phyloP scores from a whole-genome alignment of 2,113 vertebrate species.

The Chamaea fasciata region DNA sequence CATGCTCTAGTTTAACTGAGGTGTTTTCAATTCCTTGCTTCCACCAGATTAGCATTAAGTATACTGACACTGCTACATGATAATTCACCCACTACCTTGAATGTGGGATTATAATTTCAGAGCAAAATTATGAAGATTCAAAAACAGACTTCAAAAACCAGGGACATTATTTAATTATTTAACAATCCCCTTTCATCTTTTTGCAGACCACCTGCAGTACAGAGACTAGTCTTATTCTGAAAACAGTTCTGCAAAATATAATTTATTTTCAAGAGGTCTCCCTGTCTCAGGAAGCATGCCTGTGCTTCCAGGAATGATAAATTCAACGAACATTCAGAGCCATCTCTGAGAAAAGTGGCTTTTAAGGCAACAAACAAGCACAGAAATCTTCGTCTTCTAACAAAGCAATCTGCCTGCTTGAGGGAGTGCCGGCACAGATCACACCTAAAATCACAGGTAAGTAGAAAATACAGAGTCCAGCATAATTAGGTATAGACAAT shows the following conservation, averaged over 20 bases:
- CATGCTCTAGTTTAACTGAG: background rate
- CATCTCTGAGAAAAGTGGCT: constrained; percentile 26
- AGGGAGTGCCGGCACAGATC: background rate
- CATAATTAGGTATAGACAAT: background rate
- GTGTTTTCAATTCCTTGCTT: background rate
- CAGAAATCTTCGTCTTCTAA: background rate
- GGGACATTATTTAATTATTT: background rate
- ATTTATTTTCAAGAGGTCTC: background rate
- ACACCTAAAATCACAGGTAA: constrained; percentile 13
- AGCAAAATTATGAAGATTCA: background rate
- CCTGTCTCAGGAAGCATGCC: background rate
- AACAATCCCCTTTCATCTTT: background rate
- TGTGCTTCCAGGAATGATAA: constrained; percentile 3
- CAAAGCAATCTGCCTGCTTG: background rate
- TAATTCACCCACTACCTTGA: background rate
- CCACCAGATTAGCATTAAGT: background rate
- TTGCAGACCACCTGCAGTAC: background rate
- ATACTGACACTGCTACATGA: background rate
- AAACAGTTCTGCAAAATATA: background rate
- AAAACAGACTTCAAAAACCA: background rate
- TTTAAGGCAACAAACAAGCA: background rate
- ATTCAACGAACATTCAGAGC: background rate
- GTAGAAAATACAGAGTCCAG: background rate
- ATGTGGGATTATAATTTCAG: background rate
- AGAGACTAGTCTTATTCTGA: background rate